Percentiles rank a stretch among this genome's conserved stretches.
These are phyloP conservation scores for Mormyrus iriodes DNA, from an alignment of 2,113 vertebrate genomes.

Conservation along the genomic window DNA sequence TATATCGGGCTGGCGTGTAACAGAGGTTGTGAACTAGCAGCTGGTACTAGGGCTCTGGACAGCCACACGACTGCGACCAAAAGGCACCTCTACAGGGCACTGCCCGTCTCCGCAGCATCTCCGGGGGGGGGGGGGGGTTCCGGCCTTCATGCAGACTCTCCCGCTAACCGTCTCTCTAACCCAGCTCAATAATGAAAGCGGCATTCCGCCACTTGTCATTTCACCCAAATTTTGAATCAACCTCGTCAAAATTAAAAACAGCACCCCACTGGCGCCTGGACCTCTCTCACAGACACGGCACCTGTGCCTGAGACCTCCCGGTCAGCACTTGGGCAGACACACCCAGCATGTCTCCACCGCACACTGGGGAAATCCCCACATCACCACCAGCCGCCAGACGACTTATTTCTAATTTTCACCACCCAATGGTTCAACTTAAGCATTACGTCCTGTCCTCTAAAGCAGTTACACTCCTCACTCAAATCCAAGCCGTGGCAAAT, in stretches of 20 bases:
- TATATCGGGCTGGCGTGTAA: neutral
- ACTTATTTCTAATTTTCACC: neutral
- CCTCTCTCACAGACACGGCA: neutral
- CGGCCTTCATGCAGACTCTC: neutral
- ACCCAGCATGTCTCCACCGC: neutral
- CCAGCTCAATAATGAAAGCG: neutral
- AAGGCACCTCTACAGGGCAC: neutral
- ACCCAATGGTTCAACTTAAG: neutral
- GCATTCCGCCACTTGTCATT: neutral
- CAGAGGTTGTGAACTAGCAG: neutral
- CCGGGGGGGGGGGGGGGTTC: neutral
- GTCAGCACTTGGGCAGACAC: neutral
- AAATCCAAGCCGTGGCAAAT: neutral
- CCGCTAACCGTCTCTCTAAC: neutral
- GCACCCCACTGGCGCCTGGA: neutral
- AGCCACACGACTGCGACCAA: neutral
- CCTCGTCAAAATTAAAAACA: neutral
- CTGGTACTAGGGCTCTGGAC: neutral
- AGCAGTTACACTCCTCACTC: neutral
- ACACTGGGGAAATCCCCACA: neutral
- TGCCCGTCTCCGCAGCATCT: neutral
- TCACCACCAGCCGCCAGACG: neutral
- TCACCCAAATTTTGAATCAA: neutral
- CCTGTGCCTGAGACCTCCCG: neutral
- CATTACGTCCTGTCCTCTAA: neutral